phyloP scores from a whole-genome alignment of 2,888 invertebrate species.

The Steinernema hermaphroditum region DNA sequence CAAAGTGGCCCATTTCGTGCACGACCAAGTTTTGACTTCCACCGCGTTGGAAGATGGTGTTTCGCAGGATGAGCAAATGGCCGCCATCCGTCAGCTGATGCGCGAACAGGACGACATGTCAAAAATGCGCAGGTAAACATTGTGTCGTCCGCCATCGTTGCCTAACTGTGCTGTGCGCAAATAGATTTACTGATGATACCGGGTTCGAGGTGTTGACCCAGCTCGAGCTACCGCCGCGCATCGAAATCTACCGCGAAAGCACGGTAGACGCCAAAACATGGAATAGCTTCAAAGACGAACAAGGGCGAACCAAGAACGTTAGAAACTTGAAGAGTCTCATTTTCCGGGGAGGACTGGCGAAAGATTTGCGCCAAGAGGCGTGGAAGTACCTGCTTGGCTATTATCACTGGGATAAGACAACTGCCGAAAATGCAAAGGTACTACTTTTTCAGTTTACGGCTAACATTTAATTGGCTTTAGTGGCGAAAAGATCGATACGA shows the following conservation, averaged over 20 bases:
- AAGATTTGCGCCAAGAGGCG: constrained; percentile 76
- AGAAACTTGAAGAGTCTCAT: constrained; percentile 79
- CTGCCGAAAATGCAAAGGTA: constrained; percentile 74
- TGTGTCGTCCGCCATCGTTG: too few relatives aligned
- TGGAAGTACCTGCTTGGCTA: constrained; percentile 94
- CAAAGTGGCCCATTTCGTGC: constrained; percentile 79
- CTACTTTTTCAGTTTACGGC: too few relatives aligned
- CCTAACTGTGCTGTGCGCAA: background rate
- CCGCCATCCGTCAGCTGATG: constrained; percentile 27
- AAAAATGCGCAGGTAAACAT: constrained; percentile 34
- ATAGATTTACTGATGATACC: constrained; percentile 52
- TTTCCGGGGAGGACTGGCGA: constrained; percentile 76
- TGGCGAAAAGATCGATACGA: constrained; percentile 74
- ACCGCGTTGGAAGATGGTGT: background rate
- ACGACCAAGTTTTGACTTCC: constrained; percentile 69
- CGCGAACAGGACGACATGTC: constrained; percentile 44
- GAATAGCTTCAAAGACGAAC: constrained; percentile 42
- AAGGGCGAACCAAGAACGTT: constrained; percentile 41
- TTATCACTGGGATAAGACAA: constrained; percentile 81
- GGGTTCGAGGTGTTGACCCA: constrained; percentile 66
- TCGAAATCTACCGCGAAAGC: constrained; percentile 75
- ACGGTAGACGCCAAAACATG: constrained; percentile 71
- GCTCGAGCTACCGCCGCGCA: constrained; percentile 75
- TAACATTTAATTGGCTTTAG: too few relatives aligned
- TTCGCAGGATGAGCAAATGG: background rate